Evolutionary conservation across 2,113 vertebrate genomes (phyloP).

Genomic region (Lutjanus erythropterus): DNA sequence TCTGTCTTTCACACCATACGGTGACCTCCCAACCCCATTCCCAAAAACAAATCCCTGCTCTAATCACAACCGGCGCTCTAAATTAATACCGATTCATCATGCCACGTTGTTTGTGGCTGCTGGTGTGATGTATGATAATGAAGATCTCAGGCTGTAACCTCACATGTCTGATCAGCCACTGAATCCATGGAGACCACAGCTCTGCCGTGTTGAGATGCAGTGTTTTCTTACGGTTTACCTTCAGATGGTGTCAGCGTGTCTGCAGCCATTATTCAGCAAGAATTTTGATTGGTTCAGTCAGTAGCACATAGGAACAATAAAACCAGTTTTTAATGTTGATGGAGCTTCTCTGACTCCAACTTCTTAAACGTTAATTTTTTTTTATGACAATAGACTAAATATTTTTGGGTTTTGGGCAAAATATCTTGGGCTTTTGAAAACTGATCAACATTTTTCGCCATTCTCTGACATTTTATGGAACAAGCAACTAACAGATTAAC

Average conservation of each 20-base stretch:
- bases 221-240: not conserved
- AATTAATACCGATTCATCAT: slow-evolving; percentile 40
- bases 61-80: slow-evolving; percentile 5
- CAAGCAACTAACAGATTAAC: no score
- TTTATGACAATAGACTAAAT: no score
- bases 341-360: no score
- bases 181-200: slow-evolving; percentile 43
- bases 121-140: slow-evolving; percentile 71
- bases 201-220: slow-evolving; percentile 19
- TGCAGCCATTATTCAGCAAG: not conserved
- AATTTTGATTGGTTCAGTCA: not conserved
- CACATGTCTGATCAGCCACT: slow-evolving; percentile 27
- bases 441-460: no score
- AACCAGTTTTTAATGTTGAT: not conserved
- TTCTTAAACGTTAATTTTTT: no score
- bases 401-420: no score
- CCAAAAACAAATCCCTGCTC: slow-evolving; percentile 6
- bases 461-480: no score
- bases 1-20: not conserved
- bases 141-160: slow-evolving; percentile 50
- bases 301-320: not conserved
- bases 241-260: not conserved
- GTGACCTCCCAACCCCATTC: not conserved
- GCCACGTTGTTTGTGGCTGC: slow-evolving; percentile 31
- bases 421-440: no score